These are phyloP conservation scores for Pyxicephalus adspersus DNA, from an alignment of 2,113 vertebrate genomes.

Conservation along the genomic window DNA sequence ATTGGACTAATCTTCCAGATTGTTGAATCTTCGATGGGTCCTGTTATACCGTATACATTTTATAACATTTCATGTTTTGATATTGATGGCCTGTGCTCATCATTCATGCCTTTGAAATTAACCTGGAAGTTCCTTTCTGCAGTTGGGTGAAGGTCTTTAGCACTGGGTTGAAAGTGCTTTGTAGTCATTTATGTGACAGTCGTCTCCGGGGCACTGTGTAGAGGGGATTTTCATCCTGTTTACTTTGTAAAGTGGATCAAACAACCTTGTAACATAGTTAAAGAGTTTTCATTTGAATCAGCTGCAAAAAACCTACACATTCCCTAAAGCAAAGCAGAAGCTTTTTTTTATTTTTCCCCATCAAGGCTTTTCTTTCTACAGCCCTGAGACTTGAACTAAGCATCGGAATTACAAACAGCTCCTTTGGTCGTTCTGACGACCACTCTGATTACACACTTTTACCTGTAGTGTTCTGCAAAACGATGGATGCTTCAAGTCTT, in stretches of 20 bases:
- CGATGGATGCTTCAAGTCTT: slow-evolving; percentile 7
- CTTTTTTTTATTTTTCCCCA: slow-evolving; percentile 16
- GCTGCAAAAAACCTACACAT: slow-evolving; percentile 17
- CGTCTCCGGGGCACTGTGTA: slow-evolving; percentile 12
- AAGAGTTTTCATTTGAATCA: slow-evolving; percentile 51
- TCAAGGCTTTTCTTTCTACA: background rate
- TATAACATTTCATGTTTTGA: background rate
- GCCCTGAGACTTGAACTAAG: slow-evolving; percentile 11
- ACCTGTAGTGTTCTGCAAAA: slow-evolving; percentile 25
- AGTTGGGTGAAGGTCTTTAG: slow-evolving; percentile 6
- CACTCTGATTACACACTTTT: slow-evolving; percentile 39
- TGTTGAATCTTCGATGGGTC: no score
- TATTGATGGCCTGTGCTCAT: background rate
- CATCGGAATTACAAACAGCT: slow-evolving; percentile 39
- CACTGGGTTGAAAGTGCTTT: slow-evolving; percentile 14
- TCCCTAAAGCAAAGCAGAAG: slow-evolving; percentile 25
- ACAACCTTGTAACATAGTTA: slow-evolving; percentile 50
- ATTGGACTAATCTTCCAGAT: no score
- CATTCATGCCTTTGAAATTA: background rate
- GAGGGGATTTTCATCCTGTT: slow-evolving; percentile 46
- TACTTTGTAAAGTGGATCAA: slow-evolving; percentile 47
- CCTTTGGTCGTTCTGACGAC: slow-evolving; percentile 48
- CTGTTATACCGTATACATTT: no score
- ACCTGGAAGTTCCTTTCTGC: background rate
- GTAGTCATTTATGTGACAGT: slow-evolving; percentile 33